Percentiles rank a stretch among this genome's conserved stretches.
Evolutionary conservation across 64 coral and sea anemone genomes (phyloP).

Genomic region (Cladopsammia gracilis): DNA sequence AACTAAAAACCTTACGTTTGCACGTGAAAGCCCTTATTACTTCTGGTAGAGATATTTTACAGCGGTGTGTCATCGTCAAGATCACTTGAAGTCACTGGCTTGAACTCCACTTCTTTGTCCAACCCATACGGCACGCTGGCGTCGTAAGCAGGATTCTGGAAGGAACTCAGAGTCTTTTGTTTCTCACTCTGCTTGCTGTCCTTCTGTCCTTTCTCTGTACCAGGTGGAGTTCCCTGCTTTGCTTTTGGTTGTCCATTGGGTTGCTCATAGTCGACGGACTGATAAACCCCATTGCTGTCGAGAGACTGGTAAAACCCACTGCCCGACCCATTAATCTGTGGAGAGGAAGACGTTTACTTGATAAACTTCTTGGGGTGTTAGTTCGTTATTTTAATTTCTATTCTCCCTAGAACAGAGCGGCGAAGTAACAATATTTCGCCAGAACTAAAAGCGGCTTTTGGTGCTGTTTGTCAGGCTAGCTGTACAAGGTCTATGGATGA

Average conservation of each 20-base stretch:
- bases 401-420: too few relatives aligned
- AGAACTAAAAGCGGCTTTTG: too few relatives aligned
- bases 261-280: not conserved
- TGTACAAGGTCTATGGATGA: too few relatives aligned
- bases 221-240: not conserved
- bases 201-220: not conserved
- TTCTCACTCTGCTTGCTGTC: not conserved
- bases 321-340: not conserved
- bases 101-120: not conserved
- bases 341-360: not conserved
- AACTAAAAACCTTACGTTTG: not conserved
- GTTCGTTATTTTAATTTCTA: too few relatives aligned
- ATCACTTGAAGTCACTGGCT: not conserved
- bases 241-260: not conserved
- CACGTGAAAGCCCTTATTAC: not conserved
- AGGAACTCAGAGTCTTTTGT: not conserved
- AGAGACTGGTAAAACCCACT: not conserved
- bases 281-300: not conserved
- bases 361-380: too few relatives aligned
- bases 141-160: constrained; percentile 11
- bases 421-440: too few relatives aligned
- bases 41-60: not conserved
- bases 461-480: too few relatives aligned
- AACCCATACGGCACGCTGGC: not conserved
- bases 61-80: not conserved